phyloP scores from a whole-genome alignment of 2,113 vertebrate genomes.

The Colistium nudipinnis region DNA sequence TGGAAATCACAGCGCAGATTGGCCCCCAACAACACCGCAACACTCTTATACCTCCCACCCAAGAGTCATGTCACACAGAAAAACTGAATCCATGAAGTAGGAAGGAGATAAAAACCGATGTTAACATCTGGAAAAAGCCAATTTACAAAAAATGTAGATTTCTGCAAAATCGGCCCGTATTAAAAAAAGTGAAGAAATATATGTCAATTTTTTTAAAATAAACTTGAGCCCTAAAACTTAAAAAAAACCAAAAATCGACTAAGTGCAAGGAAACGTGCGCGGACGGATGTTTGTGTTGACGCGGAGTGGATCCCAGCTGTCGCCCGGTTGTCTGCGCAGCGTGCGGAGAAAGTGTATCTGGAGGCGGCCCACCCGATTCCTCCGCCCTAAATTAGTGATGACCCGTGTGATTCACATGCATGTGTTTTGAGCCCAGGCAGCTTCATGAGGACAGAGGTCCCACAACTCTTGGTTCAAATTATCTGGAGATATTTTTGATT shows the following conservation, averaged over 20 bases:
- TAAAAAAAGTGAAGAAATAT: no score
- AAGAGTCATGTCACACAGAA: no score
- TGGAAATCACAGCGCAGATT: no score
- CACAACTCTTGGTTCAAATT: slow-evolving; percentile 70
- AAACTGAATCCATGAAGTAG: no score
- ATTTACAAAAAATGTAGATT: no score
- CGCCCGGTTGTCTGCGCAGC: background rate
- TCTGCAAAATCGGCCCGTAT: no score
- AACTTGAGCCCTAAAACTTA: no score
- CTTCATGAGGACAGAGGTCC: slow-evolving; percentile 64
- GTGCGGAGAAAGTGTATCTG: slow-evolving; percentile 30
- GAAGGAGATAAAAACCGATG: no score
- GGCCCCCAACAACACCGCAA: no score
- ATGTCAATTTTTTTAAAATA: no score
- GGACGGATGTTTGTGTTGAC: background rate
- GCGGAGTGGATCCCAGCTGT: slow-evolving; percentile 24
- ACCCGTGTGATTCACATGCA: slow-evolving; percentile 49
- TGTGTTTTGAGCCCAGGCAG: slow-evolving; percentile 36
- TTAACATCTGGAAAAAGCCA: no score
- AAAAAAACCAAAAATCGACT: background rate
- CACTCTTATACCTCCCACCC: no score
- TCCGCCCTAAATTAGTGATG: slow-evolving; percentile 56
- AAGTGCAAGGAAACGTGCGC: background rate
- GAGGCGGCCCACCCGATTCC: slow-evolving; percentile 37
- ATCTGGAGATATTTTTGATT: slow-evolving; percentile 56